Base-by-base conservation (phyloP, 2,113 vertebrate genomes). In the Carassius carassius region DNA sequence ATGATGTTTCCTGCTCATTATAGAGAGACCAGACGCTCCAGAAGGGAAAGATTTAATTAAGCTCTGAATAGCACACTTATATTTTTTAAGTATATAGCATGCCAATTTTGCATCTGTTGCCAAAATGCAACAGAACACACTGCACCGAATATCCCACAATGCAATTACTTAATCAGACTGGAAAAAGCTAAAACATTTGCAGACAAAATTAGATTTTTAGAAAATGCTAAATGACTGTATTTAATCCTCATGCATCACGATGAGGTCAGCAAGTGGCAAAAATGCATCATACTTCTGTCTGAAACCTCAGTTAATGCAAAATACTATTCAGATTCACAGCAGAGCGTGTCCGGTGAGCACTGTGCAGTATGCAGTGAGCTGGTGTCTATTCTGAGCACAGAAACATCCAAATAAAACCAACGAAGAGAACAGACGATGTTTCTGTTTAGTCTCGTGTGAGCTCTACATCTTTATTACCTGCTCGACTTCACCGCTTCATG, bases 401-500 rank as follows among this genome's bases (percentile, higher is more conserved):
- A 54, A 17, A 9, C 12, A 75, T 16, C 21, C 16, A 56, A 56
- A 78, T 58, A 13, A 78, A 37, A n/a, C 29, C 7, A 51, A 51
- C 6, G 21, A 5, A 35, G 51, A 21, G 4, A 77, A 35, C 21
- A 35, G 44, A 63, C 25, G 32, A 13, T 63, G 58, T 62, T 60
- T 23, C 6, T 44, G 69, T n/a, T 23, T 0, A 7, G 70, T 79
- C 56, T 25, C 58, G 47, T 51, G 4, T 79, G 58, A 79, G 77
- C 77, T 79, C 13, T 78, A 25, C 44, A 44, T 63, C 76, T 62
- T 79, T 9, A 79, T 79, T 41, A 62, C 3, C 21, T 44, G 77
- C 56, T 63, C n/a, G 11, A 44, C 77, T 79, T 63, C 56, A 5
- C 56, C 35, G 25, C 29, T 11, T 75, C 51, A 47, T 37, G 81